Conservation (phyloP, 2,888 invertebrate species). For the Lysandra coridon region DNA sequence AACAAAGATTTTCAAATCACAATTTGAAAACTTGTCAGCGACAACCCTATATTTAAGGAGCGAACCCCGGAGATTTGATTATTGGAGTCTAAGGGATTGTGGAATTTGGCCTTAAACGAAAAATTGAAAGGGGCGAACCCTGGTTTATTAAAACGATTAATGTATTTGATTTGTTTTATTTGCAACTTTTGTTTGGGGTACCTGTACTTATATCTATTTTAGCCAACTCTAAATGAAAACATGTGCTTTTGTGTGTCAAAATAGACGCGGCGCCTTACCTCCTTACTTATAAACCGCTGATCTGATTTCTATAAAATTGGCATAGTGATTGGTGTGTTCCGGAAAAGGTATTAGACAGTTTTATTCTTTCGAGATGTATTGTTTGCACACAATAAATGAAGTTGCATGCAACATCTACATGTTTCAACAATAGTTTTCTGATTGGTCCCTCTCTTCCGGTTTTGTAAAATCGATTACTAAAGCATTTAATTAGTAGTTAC, state of each 20-base stretch:
- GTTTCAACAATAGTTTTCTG: no score
- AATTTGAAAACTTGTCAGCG: not conserved
- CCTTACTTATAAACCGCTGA: no score
- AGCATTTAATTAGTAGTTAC: not conserved
- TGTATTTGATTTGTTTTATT: conserved; percentile 10
- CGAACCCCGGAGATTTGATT: conserved; percentile 28
- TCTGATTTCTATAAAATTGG: no score
- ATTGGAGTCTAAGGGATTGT: conserved; percentile 15
- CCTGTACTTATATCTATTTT: no score
- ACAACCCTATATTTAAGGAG: conserved; percentile 24
- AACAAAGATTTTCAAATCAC: not conserved
- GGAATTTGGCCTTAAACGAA: not conserved
- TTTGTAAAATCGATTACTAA: not conserved
- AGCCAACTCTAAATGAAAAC: no score
- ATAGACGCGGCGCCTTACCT: no score
- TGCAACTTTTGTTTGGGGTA: not conserved
- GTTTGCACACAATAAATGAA: no score
- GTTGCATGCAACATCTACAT: no score
- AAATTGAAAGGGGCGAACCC: not conserved
- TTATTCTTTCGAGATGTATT: no score
- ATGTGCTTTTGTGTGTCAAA: no score
- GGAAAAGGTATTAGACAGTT: no score
- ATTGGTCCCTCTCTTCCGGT: not conserved
- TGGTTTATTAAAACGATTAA: conserved; percentile 11
- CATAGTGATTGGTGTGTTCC: no score